A percentile compares a stretch with the other conserved stretches of the same genome.
Evolutionary conservation across 53 echinoderm and acorn worm species (phyloP).

Genomic region (Apostichopus leukothele): DNA sequence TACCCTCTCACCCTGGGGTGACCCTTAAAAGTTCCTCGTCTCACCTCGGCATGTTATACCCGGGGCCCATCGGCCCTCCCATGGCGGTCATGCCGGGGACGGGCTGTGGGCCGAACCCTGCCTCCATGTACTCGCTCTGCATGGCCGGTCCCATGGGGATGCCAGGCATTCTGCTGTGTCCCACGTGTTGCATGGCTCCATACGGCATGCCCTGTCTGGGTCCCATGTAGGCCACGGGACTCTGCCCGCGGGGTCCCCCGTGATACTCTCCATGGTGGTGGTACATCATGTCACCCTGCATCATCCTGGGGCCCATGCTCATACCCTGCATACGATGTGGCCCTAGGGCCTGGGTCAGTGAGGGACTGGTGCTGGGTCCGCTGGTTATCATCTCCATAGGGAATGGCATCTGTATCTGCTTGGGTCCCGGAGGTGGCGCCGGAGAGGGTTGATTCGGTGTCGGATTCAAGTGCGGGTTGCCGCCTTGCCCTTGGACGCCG

Average conservation of each 20-base stretch:
- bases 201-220: constrained; percentile 67
- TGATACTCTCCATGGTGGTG: constrained; percentile 53
- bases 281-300: constrained; percentile 75
- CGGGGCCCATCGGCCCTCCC: constrained; percentile 75
- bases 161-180: constrained; percentile 61
- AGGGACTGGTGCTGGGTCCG: constrained; percentile 68
- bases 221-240: constrained; percentile 70
- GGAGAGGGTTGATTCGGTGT: constrained; percentile 60
- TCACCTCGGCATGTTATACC: constrained; percentile 68
- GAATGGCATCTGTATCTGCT: constrained; percentile 99
- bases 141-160: constrained; percentile 67
- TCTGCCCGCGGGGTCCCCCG: constrained; percentile 48
- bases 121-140: constrained; percentile 52
- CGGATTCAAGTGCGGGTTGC: constrained; percentile 92
- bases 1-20: constrained; percentile 14
- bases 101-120: constrained; percentile 66
- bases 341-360: constrained; percentile 68
- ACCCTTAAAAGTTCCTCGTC: neutral
- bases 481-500: constrained; percentile 75
- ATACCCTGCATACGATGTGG: constrained; percentile 67
- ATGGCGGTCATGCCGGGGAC: constrained; percentile 59
- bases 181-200: constrained; percentile 47
- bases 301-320: constrained; percentile 69
- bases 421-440: constrained; percentile 70
- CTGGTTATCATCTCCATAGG: constrained; percentile 94